These are phyloP conservation scores for Tetragonisca angustula DNA, from an alignment of 2,888 invertebrate species.

Conservation along the genomic window DNA sequence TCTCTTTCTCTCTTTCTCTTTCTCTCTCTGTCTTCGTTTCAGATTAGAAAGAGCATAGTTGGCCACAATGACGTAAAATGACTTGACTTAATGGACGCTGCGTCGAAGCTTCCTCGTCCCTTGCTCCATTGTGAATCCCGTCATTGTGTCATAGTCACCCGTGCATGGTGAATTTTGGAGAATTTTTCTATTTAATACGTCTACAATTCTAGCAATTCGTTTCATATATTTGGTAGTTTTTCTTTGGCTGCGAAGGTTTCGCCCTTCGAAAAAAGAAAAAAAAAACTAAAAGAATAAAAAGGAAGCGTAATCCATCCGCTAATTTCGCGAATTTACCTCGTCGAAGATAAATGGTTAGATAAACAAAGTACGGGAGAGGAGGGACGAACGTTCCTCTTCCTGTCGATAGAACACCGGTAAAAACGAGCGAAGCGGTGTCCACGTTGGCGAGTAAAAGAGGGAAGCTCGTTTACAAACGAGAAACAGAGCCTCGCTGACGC, in stretches of 20 bases:
- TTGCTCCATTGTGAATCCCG: neutral
- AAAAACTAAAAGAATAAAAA: too few relatives aligned
- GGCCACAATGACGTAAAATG: constrained; percentile 63
- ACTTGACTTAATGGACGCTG: constrained; percentile 55
- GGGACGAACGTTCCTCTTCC: constrained; percentile 34
- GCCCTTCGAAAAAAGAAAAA: too few relatives aligned
- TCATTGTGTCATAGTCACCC: neutral
- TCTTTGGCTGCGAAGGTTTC: too few relatives aligned
- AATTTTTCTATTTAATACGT: too few relatives aligned
- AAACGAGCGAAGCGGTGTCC: constrained; percentile 39
- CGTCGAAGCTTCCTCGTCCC: neutral
- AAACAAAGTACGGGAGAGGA: constrained; percentile 33
- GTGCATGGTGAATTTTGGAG: too few relatives aligned
- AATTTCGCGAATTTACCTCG: neutral
- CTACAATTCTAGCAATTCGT: too few relatives aligned
- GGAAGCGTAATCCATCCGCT: neutral
- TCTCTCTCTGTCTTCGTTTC: neutral
- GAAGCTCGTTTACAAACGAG: constrained; percentile 79
- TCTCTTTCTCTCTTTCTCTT: too few relatives aligned
- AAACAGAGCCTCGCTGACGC: constrained; percentile 81
- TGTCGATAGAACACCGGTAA: constrained; percentile 43
- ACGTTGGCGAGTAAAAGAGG: constrained; percentile 53
- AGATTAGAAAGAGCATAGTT: constrained; percentile 28
- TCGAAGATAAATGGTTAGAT: constrained; percentile 53
- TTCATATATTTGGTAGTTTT: too few relatives aligned